Percentiles rank a stretch among this genome's conserved stretches.
These are phyloP conservation scores for Pipistrellus nathusii DNA, from an alignment of 2,797 vertebrate species.

Conservation along the genomic window DNA sequence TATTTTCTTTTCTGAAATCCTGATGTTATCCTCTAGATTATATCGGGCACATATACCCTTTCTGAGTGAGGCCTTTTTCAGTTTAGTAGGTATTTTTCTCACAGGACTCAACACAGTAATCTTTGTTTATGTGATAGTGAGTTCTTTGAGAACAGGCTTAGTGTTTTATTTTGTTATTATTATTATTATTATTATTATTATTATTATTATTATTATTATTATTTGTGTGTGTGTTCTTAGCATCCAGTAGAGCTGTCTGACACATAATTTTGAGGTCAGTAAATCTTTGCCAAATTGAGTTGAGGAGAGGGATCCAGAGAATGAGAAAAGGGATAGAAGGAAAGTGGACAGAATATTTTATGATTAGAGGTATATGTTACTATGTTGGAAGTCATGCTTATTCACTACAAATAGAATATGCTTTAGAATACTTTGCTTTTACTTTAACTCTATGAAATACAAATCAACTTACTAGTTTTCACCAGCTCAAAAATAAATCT, in stretches of 20 bases:
- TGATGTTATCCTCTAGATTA: not conserved
- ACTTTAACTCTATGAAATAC: not conserved
- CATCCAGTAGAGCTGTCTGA: not conserved
- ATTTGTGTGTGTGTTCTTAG: not conserved
- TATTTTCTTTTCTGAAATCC: constrained; percentile 44
- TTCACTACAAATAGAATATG: not conserved
- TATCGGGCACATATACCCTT: too few relatives aligned
- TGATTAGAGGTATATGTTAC: not conserved
- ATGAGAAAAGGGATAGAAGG: not conserved
- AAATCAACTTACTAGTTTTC: constrained; percentile 47
- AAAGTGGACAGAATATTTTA: constrained; percentile 6
- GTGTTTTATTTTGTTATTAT: not conserved
- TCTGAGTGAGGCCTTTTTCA: not conserved
- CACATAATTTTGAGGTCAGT: not conserved
- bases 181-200: not conserved
- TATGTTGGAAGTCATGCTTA: not conserved
- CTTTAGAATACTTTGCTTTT: not conserved
- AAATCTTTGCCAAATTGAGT: constrained; percentile 33
- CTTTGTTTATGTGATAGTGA: not conserved
- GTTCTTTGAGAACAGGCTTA: not conserved
- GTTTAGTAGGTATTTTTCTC: not conserved
- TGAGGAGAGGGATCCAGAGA: constrained; percentile 22
- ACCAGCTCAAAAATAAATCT: constrained; percentile 1
- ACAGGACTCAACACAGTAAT: not conserved
- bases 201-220: too few relatives aligned